Evolutionary conservation across 2,113 vertebrate genomes (phyloP).

Genomic region (Labeo catla): DNA sequence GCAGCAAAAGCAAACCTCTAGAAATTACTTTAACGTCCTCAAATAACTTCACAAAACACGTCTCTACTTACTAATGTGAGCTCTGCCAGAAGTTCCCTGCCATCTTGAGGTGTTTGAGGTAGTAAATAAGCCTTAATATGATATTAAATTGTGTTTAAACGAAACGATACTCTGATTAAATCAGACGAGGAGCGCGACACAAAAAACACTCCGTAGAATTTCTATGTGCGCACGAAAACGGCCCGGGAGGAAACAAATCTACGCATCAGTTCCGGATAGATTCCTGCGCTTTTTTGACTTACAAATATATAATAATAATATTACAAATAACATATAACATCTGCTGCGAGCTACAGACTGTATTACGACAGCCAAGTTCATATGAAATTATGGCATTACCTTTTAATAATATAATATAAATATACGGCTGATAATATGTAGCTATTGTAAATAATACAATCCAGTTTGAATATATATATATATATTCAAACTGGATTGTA

Average conservation of each 20-base stretch:
- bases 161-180: not conserved
- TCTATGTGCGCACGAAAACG: not conserved
- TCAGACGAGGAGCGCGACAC: constrained; percentile 18
- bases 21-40: not conserved
- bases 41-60: not conserved
- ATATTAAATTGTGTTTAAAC: constrained; percentile 15
- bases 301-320: not conserved
- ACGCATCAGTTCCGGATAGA: constrained; percentile 24
- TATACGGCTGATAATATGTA: too few species aligned
- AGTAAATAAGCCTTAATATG: constrained; percentile 56
- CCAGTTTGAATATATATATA: too few species aligned
- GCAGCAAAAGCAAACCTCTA: not conserved
- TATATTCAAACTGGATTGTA: too few species aligned
- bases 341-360: too few species aligned
- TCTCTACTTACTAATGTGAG: constrained; percentile 79
- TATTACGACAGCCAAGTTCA: too few species aligned
- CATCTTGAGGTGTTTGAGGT: constrained; percentile 69
- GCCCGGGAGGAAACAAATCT: constrained; percentile 17
- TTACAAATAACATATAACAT: too few species aligned
- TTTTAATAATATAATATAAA: not conserved
- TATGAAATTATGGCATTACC: too few species aligned
- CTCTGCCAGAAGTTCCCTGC: constrained; percentile 84
- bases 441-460: too few species aligned
- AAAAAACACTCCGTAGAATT: constrained; percentile 38
- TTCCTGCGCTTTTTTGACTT: not conserved